These are phyloP conservation scores for Epicauta chinensis DNA, from an alignment of 1,140 invertebrate species.

Conservation along the genomic window DNA sequence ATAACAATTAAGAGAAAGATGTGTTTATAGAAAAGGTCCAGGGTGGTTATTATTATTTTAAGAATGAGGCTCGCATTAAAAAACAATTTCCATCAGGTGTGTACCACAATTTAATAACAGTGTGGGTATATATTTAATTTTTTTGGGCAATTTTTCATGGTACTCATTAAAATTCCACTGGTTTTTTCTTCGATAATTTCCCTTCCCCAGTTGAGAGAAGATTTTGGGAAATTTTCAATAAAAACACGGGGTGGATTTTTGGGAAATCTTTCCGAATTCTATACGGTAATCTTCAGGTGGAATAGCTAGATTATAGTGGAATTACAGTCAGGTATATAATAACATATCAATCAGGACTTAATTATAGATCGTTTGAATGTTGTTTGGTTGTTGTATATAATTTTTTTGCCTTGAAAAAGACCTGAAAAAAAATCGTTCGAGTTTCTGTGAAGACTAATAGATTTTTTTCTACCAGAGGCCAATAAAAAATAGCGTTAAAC, in stretches of 20 bases:
- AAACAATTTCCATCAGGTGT: slow-evolving; percentile 32
- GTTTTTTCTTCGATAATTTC: too few species aligned
- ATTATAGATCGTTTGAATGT: slow-evolving; percentile 29
- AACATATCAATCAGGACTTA: slow-evolving; percentile 35
- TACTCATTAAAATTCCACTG: too few species aligned
- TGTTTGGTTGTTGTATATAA: slow-evolving; percentile 16
- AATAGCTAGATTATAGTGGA: slow-evolving; percentile 16
- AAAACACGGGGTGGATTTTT: too few species aligned
- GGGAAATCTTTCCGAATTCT: background rate
- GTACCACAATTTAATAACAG: slow-evolving; percentile 22
- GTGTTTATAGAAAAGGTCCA: too few species aligned
- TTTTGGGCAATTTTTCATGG: too few species aligned
- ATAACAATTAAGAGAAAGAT: too few species aligned
- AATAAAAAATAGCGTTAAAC: too few species aligned
- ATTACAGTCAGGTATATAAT: slow-evolving; percentile 36
- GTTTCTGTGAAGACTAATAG: background rate
- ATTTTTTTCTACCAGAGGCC: background rate
- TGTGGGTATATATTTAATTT: too few species aligned
- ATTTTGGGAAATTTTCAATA: too few species aligned
- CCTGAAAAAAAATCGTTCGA: background rate
- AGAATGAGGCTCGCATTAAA: slow-evolving; percentile 33
- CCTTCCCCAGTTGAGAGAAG: too few species aligned
- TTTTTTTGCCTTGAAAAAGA: background rate
- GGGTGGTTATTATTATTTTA: background rate
- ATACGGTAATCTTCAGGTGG: slow-evolving; percentile 7